Conservation (phyloP, 2,888 invertebrate genomes). For the Drepana falcataria region DNA sequence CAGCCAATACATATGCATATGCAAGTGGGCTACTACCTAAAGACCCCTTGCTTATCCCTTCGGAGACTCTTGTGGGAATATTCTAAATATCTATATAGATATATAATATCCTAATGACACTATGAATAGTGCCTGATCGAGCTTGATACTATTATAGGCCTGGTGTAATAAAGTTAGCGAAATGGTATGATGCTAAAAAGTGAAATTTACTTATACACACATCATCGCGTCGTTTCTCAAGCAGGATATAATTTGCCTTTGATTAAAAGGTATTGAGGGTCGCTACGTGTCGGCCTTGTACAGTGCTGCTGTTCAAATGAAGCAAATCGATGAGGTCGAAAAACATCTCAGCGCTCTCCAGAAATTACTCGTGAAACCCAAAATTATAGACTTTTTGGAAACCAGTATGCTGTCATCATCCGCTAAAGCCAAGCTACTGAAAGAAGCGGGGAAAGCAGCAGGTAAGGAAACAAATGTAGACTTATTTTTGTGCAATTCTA, state of each 20-base stretch:
- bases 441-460: constrained; percentile 36
- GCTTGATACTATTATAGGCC: too few relatives aligned
- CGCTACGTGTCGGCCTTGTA: constrained; percentile 59
- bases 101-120: too few relatives aligned
- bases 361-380: constrained; percentile 42
- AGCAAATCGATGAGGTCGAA: constrained; percentile 49
- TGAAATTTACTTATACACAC: too few relatives aligned
- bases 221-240: background rate
- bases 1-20: too few relatives aligned
- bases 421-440: constrained; percentile 45
- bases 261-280: constrained; percentile 48
- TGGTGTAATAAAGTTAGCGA: too few relatives aligned
- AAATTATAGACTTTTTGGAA: constrained; percentile 50
- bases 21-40: too few relatives aligned
- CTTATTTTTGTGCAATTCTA: too few relatives aligned
- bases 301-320: constrained; percentile 47
- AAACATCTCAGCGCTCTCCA: constrained; percentile 35
- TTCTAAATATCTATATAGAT: too few relatives aligned
- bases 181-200: too few relatives aligned
- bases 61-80: too few relatives aligned
- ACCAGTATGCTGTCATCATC: constrained; percentile 45
- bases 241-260: background rate
- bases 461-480: constrained; percentile 23
- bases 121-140: too few relatives aligned
- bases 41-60: too few relatives aligned